These are phyloP conservation scores for Triplophysa siluroides DNA, from an alignment of 2,113 vertebrate species.

Conservation along the genomic window DNA sequence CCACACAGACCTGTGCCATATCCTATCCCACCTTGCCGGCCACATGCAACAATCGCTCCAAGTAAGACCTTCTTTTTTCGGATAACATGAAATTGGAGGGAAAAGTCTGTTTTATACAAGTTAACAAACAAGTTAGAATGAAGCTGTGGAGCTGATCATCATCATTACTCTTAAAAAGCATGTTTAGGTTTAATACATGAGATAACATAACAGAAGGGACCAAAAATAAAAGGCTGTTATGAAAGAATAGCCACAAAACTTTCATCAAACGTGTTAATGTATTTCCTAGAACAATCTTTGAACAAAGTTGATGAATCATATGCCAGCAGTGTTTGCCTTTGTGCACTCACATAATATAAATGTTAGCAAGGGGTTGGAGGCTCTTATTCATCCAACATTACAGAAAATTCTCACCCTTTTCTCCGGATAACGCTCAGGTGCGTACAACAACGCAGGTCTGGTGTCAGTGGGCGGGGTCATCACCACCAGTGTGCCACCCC, in stretches of 20 bases:
- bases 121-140: not conserved
- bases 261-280: no score
- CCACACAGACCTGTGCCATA: slow-evolving; percentile 97
- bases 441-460: slow-evolving; percentile 93
- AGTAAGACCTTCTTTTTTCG: slow-evolving; percentile 79
- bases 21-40: slow-evolving; percentile 94
- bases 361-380: not conserved
- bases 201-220: no score
- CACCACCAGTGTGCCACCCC: slow-evolving; percentile 84
- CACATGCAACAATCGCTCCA: slow-evolving; percentile 95
- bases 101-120: not conserved
- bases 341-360: not conserved
- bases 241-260: no score
- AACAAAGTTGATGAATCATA: no score
- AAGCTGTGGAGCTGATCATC: not conserved
- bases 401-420: slow-evolving; percentile 43
- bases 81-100: not conserved
- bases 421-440: slow-evolving; percentile 80
- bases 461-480: slow-evolving; percentile 90
- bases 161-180: no score
- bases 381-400: slow-evolving; percentile 1
- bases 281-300: no score
- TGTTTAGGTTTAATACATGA: no score
- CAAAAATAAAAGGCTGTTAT: no score
- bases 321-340: no score